Conservation (phyloP, 2,888 invertebrate species). For the Ellobium chinense region DNA sequence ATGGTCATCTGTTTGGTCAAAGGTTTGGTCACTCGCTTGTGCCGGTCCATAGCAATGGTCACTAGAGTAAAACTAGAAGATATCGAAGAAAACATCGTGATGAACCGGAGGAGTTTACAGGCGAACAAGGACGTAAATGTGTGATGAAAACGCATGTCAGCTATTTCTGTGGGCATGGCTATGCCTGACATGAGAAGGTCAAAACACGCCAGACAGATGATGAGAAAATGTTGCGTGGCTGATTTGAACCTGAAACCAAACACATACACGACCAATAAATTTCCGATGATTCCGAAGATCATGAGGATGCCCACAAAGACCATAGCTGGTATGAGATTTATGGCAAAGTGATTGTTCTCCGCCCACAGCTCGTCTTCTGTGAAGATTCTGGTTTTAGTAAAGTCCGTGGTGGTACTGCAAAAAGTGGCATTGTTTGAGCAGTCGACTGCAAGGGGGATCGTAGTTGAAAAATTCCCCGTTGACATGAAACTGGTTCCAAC, state of each 20-base stretch:
- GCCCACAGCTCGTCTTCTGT: slow-evolving; percentile 27
- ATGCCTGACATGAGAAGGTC: slow-evolving; percentile 47
- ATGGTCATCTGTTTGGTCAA: slow-evolving; percentile 43
- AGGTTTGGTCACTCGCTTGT: slow-evolving; percentile 43
- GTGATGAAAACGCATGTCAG: slow-evolving; percentile 48
- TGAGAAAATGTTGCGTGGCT: slow-evolving; percentile 48
- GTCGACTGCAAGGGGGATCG: not conserved
- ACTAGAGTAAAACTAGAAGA: slow-evolving; percentile 47
- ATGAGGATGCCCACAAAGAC: slow-evolving; percentile 58
- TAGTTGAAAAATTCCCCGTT: not conserved
- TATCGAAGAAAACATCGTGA: slow-evolving; percentile 45
- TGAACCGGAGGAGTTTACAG: slow-evolving; percentile 48
- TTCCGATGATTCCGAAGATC: slow-evolving; percentile 59
- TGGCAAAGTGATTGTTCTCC: slow-evolving; percentile 42
- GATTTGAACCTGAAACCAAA: slow-evolving; percentile 46
- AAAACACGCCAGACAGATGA: slow-evolving; percentile 49
- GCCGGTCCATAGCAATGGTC: slow-evolving; percentile 49
- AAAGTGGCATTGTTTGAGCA: not conserved
- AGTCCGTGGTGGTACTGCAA: not conserved
- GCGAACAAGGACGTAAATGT: slow-evolving; percentile 43
- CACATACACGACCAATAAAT: slow-evolving; percentile 48
- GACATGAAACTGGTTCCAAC: not conserved
- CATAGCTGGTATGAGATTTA: slow-evolving; percentile 56
- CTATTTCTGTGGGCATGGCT: slow-evolving; percentile 52
- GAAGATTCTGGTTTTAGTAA: not conserved